phyloP scores from a whole-genome alignment of 2,888 invertebrate species.

The Apodemia duryi region DNA sequence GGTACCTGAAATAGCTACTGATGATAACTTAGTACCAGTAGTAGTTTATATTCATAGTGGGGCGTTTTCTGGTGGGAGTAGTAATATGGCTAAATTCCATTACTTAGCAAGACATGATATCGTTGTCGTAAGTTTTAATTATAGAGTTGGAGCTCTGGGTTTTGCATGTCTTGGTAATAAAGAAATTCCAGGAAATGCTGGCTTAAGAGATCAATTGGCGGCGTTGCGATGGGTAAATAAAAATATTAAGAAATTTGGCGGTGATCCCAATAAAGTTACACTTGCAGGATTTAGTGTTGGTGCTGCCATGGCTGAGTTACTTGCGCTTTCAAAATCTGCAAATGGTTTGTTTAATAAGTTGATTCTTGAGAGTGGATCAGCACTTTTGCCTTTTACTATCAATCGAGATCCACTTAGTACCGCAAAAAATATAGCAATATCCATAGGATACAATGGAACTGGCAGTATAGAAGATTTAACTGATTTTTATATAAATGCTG shows the following conservation, averaged over 20 bases:
- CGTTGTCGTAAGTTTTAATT: conserved; percentile 83
- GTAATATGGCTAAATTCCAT: conserved; percentile 66
- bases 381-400: conserved; percentile 58
- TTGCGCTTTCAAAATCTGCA: conserved; percentile 52
- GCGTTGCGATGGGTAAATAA: conserved; percentile 87
- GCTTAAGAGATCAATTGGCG: conserved; percentile 89
- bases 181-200: conserved; percentile 89
- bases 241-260: conserved; percentile 88
- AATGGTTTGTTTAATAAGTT: conserved; percentile 58
- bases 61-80: conserved; percentile 59
- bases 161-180: conserved; percentile 81
- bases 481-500: conserved; percentile 57
- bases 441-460: conserved; percentile 58
- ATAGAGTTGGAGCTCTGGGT: conserved; percentile 85
- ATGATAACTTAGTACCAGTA: conserved; percentile 56
- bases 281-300: conserved; percentile 91
- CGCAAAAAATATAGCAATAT: conserved; percentile 57
- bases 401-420: conserved; percentile 59
- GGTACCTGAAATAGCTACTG: conserved; percentile 51
- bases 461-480: conserved; percentile 55
- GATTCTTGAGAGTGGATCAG: conserved; percentile 66
- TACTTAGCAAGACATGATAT: conserved; percentile 84
- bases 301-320: conserved; percentile 74
- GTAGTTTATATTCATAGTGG: conserved; percentile 66
- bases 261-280: conserved; percentile 87